These are phyloP conservation scores for Psilopogon haemacephalus DNA, from an alignment of 2,113 vertebrate genomes.

Conservation along the genomic window DNA sequence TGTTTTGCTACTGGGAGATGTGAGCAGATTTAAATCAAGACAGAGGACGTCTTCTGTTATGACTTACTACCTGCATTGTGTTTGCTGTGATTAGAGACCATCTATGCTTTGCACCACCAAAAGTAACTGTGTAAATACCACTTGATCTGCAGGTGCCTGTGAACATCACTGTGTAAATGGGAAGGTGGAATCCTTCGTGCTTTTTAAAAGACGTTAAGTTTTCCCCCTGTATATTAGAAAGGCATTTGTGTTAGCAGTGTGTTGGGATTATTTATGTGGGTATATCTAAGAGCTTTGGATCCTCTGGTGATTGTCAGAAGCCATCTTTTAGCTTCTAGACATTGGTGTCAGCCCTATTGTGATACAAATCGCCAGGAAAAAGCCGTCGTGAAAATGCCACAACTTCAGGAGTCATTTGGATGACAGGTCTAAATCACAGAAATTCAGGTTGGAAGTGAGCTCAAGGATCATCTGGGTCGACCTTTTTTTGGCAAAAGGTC, in stretches of 20 bases:
- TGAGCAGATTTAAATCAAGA: conserved; percentile 7
- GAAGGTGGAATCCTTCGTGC: not conserved
- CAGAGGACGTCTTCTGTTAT: not conserved
- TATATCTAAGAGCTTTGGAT: not conserved
- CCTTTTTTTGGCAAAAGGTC: too few species aligned
- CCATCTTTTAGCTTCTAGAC: not conserved
- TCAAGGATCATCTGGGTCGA: too few species aligned
- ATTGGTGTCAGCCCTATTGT: not conserved
- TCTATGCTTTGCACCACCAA: not conserved
- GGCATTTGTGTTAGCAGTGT: not conserved
- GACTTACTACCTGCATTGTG: conserved; percentile 34
- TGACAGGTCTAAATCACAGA: not conserved
- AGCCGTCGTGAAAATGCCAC: not conserved
- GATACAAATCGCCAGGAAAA: not conserved
- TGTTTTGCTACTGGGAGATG: not conserved
- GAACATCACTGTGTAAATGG: not conserved
- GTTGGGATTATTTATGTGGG: not conserved
- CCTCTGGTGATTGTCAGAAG: not conserved
- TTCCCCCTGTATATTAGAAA: not conserved
- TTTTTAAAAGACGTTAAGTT: not conserved
- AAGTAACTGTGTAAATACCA: conserved; percentile 11
- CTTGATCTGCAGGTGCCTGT: not conserved
- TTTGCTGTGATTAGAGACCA: not conserved
- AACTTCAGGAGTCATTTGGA: not conserved
- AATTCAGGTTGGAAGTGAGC: not conserved